Conservation (phyloP, 2,797 vertebrate genomes). For the Hemitrygon akajei region DNA sequence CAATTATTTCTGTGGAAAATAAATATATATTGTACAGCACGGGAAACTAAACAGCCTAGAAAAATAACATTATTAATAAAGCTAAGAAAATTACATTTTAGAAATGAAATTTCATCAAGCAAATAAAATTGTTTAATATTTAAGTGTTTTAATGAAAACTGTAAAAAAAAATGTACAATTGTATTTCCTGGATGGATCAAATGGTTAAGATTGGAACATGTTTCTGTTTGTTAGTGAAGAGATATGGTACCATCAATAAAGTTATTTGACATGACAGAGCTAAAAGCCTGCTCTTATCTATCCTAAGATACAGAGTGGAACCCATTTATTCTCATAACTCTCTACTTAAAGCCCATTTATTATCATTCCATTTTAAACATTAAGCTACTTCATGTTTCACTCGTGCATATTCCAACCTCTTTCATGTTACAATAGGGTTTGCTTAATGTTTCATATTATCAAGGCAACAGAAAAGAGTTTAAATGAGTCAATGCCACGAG, state of each 20-base stretch:
- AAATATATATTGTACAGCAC: neutral
- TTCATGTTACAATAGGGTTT: neutral
- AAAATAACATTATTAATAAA: neutral
- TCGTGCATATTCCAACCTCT: neutral
- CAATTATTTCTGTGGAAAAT: neutral
- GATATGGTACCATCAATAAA: conserved; percentile 1
- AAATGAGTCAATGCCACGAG: neutral
- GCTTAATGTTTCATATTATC: neutral
- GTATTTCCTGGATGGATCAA: neutral
- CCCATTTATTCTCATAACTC: conserved; percentile 19
- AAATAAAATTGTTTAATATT: neutral
- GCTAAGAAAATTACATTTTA: neutral
- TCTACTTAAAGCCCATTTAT: conserved; percentile 28
- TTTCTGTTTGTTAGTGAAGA: conserved; percentile 10
- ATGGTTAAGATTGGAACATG: neutral
- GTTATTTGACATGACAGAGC: conserved; percentile 36
- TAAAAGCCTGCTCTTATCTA: conserved; percentile 34
- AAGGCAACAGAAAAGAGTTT: neutral
- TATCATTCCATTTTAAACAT: conserved; percentile 18
- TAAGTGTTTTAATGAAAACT: neutral
- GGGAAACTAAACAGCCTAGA: neutral
- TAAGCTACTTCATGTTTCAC: conserved; percentile 23
- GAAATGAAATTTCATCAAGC: neutral
- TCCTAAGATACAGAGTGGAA: neutral
- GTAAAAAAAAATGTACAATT: neutral